phyloP scores from a whole-genome alignment of 92 coral and sea anemone species.

The Micromussa lordhowensis region DNA sequence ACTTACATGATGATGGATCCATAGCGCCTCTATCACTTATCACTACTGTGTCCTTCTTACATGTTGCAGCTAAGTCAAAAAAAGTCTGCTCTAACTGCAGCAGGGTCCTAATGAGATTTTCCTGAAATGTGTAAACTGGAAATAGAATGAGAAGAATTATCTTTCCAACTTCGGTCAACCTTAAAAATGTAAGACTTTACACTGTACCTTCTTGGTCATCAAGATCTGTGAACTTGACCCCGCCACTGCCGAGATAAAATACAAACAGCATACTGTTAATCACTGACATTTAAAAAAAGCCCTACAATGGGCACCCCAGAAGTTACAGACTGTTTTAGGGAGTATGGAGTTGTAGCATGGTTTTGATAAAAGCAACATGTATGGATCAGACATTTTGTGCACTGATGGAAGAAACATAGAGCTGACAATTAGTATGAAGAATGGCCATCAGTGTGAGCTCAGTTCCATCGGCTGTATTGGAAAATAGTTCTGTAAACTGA shows the following conservation, averaged over 20 bases:
- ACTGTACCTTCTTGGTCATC: conserved; percentile 71
- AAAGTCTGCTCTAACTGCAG: conserved; percentile 90
- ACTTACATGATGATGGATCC: conserved; percentile 98
- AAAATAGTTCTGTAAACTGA: neutral
- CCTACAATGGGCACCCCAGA: too few species aligned
- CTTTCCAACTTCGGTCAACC: neutral
- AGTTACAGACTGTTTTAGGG: too few species aligned
- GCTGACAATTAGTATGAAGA: too few species aligned
- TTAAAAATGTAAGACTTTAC: neutral
- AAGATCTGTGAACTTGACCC: conserved; percentile 93
- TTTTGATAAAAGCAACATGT: too few species aligned
- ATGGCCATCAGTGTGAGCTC: too few species aligned
- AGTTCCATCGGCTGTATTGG: too few species aligned
- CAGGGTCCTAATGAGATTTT: conserved; percentile 85
- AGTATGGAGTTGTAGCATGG: too few species aligned
- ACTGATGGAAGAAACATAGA: too few species aligned
- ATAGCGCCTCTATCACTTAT: conserved; percentile 97
- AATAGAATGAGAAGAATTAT: neutral
- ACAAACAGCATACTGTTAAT: neutral
- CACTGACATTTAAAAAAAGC: neutral
- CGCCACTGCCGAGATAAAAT: conserved; percentile 77
- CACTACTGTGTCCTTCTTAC: conserved; percentile 71
- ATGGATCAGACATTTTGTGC: too few species aligned
- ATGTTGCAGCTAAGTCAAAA: conserved; percentile 84
- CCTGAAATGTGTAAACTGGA: conserved; percentile 77